Evolutionary conservation across 2,888 invertebrate species (phyloP), one percentile per base, ranked within the genome.

Genomic region (Mimas tiliae): DNA sequence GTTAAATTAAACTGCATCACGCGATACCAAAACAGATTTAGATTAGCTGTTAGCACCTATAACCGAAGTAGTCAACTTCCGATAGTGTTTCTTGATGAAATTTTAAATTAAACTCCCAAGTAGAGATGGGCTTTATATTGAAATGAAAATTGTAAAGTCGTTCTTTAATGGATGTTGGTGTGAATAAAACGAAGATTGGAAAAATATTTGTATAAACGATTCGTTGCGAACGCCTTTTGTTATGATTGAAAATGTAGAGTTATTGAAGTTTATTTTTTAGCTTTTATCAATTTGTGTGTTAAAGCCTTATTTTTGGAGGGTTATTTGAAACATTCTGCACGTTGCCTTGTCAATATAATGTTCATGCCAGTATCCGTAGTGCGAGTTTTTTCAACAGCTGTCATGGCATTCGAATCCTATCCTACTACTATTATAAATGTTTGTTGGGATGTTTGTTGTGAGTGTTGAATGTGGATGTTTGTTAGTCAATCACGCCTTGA

Each of bases 31-130:
- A 38, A 9, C 38, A 14, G 45, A 14, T 14, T 45, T 45, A 45
- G 12, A 14, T 45, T 14, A 55, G 12, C 42, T 42, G 38, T 38
- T 42, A 16, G 50, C 19, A 9, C 33, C 34, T 6, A 1, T 34
- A 19, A 58, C 42, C 58, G 58, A 38, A 42, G 42, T 38, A 11
- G 38, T 38, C 16, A 38, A 38, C 34, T 11, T 33, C 33, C 53
- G 4, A 9, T 52, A 27, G 51, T 52, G 38, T 9, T 19, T 6
- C 42, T 42, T 58, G 58, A 58, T 58, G 16, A 58, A 58, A 42
- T 55, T 58, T 58, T 58, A 58, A 58, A 58, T 58, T 58, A 21
- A 53, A 58, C 42, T 58, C 58, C 34, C 0, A 0, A 38, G 38
- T 19, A 19, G 53, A 14, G 19, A 58, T 58, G n/a, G 58, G 19